These are phyloP conservation scores for Calephelis perditalis DNA, from an alignment of 2,888 invertebrate genomes.

Conservation along the genomic window DNA sequence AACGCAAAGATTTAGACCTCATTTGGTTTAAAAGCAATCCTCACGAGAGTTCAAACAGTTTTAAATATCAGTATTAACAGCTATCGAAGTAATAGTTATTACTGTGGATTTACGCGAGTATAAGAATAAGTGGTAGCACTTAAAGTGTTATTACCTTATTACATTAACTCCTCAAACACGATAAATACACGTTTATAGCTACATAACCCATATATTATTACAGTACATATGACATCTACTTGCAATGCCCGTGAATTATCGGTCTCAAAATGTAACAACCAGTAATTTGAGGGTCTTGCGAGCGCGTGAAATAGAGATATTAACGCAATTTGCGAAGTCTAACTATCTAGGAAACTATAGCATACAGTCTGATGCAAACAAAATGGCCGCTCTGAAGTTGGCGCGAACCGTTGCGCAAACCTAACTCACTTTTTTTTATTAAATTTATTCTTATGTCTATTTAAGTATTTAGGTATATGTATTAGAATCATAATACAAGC, in stretches of 20 bases:
- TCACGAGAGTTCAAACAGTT: too few relatives aligned
- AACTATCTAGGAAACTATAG: slow-evolving; percentile 58
- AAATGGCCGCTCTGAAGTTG: too few relatives aligned
- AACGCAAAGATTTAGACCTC: too few relatives aligned
- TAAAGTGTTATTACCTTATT: slow-evolving; percentile 21
- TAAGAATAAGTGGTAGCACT: slow-evolving; percentile 8
- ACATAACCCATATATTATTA: slow-evolving; percentile 25
- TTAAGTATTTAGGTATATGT: too few relatives aligned
- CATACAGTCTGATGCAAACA: slow-evolving; percentile 26
- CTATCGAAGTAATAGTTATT: too few relatives aligned
- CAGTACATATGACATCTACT: slow-evolving; percentile 24
- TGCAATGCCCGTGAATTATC: slow-evolving; percentile 45
- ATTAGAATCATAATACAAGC: too few relatives aligned
- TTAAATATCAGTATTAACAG: too few relatives aligned
- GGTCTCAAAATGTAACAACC: slow-evolving; percentile 57
- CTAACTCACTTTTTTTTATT: too few relatives aligned
- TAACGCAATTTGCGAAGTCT: slow-evolving; percentile 58
- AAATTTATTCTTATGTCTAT: too few relatives aligned
- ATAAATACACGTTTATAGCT: slow-evolving; percentile 13
- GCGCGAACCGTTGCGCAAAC: too few relatives aligned
- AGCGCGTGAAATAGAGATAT: slow-evolving; percentile 57
- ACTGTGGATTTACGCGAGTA: too few relatives aligned
- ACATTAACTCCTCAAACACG: slow-evolving; percentile 31
- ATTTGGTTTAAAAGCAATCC: too few relatives aligned
- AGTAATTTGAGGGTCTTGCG: slow-evolving; percentile 57